A percentile compares a stretch with the other conserved stretches of the same genome.
These are phyloP conservation scores for Channallabes apus DNA, from an alignment of 2,797 vertebrate genomes.

Conservation along the genomic window DNA sequence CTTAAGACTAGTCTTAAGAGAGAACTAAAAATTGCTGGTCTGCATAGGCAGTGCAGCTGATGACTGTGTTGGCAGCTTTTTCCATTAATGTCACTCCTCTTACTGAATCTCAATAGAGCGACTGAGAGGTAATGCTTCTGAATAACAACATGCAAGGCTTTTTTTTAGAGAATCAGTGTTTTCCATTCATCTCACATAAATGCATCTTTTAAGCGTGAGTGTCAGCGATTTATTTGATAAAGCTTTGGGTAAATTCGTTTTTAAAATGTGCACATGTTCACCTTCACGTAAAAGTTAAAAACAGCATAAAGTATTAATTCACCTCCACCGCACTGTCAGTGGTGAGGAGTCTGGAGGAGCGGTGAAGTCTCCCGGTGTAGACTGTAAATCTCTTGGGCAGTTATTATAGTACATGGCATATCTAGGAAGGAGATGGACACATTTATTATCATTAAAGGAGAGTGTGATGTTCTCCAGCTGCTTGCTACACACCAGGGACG, in stretches of 20 bases:
- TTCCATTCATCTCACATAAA: conserved; percentile 28
- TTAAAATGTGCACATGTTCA: conserved; percentile 17
- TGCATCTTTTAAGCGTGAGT: conserved; percentile 11
- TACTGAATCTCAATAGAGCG: conserved; percentile 60
- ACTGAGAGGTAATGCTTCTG: conserved; percentile 42
- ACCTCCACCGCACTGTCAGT: conserved; percentile 5
- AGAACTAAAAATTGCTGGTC: conserved; percentile 58
- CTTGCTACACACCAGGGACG: conserved; percentile 38
- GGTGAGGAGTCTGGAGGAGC: not conserved
- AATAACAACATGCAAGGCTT: conserved; percentile 34
- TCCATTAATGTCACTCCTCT: conserved; percentile 67
- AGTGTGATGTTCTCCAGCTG: conserved; percentile 36
- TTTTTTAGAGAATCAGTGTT: conserved; percentile 7
- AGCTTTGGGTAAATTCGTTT: conserved; percentile 7
- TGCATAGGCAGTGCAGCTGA: conserved; percentile 46
- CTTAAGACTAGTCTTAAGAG: conserved; percentile 52
- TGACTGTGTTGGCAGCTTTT: conserved; percentile 63
- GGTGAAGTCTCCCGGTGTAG: conserved; percentile 4
- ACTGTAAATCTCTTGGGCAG: conserved; percentile 46
- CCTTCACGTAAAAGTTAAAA: conserved; percentile 35
- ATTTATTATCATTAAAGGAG: conserved; percentile 53
- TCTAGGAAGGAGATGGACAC: conserved; percentile 47
- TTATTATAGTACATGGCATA: conserved; percentile 42
- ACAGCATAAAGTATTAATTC: conserved; percentile 36
- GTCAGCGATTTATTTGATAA: conserved; percentile 30